Percentiles rank a stretch among this genome's conserved stretches.
These are phyloP conservation scores for Darevskia nairensis DNA, from an alignment of 2,797 vertebrate genomes.

Conservation along the genomic window DNA sequence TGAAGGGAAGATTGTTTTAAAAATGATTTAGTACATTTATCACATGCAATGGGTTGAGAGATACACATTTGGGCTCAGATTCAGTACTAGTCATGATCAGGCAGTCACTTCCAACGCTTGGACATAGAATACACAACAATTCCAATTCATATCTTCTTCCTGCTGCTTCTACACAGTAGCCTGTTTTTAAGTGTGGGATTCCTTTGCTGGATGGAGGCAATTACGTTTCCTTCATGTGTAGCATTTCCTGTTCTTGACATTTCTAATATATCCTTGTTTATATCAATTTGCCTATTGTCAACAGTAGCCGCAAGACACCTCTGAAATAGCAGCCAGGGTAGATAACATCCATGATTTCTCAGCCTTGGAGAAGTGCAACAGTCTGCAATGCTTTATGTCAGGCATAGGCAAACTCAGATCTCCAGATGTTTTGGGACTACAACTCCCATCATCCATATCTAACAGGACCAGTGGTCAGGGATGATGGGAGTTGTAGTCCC, in stretches of 20 bases:
- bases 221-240: conserved; percentile 24
- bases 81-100: neutral
- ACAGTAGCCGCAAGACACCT: conserved; percentile 32
- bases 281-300: conserved; percentile 41
- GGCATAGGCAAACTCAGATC: too few species aligned
- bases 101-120: neutral
- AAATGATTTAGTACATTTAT: neutral
- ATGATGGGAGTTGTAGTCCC: too few species aligned
- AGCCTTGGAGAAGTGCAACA: neutral
- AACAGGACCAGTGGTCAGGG: too few species aligned
- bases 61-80: neutral
- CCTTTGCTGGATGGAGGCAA: too few species aligned
- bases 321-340: conserved; percentile 49
- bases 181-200: neutral
- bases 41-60: neutral
- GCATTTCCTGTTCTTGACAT: neutral
- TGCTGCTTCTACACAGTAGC: neutral
- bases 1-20: conserved; percentile 3
- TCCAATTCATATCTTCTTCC: neutral
- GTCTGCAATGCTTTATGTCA: neutral
- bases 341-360: neutral
- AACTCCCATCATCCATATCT: too few species aligned
- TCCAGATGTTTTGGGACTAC: too few species aligned
- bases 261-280: conserved; percentile 28
- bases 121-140: neutral